phyloP scores from a whole-genome alignment of 1,140 invertebrate genomes.

The Brachionus rotundiformis region DNA sequence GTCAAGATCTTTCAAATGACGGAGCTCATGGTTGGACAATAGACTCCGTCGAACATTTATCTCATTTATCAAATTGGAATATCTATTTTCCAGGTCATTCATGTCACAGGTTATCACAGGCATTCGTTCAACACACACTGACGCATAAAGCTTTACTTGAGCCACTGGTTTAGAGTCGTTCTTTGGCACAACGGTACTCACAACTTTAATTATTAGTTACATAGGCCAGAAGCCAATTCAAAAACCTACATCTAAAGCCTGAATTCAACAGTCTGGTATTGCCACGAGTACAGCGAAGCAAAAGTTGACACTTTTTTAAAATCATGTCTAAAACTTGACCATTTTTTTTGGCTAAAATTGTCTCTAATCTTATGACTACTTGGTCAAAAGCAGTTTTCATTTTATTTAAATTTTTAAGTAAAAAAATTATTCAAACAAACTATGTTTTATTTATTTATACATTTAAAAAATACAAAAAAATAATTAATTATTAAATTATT shows the following conservation, averaged over 20 bases:
- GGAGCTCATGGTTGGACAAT: constrained; percentile 45
- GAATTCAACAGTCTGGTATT: not conserved
- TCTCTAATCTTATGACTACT: not conserved
- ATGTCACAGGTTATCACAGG: constrained; percentile 49
- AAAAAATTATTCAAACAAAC: not conserved
- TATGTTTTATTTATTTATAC: not conserved
- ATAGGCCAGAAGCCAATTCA: not conserved
- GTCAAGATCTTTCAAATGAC: constrained; percentile 37
- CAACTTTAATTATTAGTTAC: constrained; percentile 5
- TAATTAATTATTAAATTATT: constrained; percentile 1
- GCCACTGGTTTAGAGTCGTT: not conserved
- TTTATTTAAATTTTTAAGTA: not conserved
- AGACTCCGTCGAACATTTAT: constrained; percentile 51
- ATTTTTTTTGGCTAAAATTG: not conserved
- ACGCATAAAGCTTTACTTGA: not conserved
- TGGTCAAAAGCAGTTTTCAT: constrained; percentile 14
- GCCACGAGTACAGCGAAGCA: not conserved
- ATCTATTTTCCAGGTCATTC: constrained; percentile 48
- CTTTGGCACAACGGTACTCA: not conserved
- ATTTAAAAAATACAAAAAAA: not conserved
- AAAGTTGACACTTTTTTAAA: not conserved
- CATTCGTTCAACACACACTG: constrained; percentile 40
- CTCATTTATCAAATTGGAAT: constrained; percentile 48
- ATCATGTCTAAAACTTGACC: not conserved
- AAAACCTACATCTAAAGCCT: not conserved